phyloP scores from a whole-genome alignment of 2,888 invertebrate species.

The Zhuqinia jingwanae region DNA sequence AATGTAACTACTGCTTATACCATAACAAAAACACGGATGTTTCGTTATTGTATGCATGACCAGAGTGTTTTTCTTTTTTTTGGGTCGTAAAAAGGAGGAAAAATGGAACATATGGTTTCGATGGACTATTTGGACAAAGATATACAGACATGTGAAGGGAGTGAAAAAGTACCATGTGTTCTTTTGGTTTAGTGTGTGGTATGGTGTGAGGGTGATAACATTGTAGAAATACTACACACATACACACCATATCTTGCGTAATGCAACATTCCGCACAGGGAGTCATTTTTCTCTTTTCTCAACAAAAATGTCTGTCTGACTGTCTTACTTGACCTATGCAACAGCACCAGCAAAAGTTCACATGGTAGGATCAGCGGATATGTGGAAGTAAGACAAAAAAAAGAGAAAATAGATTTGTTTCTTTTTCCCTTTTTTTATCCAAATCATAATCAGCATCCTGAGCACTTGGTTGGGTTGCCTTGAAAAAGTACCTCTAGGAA shows the following conservation, averaged over 20 bases:
- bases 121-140: slow-evolving; percentile 10
- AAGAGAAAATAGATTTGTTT: slow-evolving; percentile 32
- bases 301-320: not conserved
- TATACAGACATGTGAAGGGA: slow-evolving; percentile 23
- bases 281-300: slow-evolving; percentile 39
- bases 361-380: not conserved
- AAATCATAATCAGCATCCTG: not conserved
- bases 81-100: not conserved
- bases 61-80: not conserved
- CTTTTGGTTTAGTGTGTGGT: slow-evolving; percentile 25
- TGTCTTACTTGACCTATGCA: slow-evolving; percentile 36
- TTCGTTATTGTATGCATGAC: not conserved
- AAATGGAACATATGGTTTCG: slow-evolving; percentile 33
- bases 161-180: not conserved
- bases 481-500: slow-evolving; percentile 7
- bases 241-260: not conserved
- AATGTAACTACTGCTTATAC: not conserved
- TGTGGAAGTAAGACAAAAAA: too few relatives aligned
- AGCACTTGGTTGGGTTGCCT: not conserved
- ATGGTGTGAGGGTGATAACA: slow-evolving; percentile 35
- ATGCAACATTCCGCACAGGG: slow-evolving; percentile 11
- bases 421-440: slow-evolving; percentile 17
- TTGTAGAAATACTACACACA: not conserved
- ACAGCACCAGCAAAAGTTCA: not conserved
- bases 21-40: not conserved